Base-by-base conservation (phyloP, 1,140 invertebrate species). In the Psix sp. region DNA sequence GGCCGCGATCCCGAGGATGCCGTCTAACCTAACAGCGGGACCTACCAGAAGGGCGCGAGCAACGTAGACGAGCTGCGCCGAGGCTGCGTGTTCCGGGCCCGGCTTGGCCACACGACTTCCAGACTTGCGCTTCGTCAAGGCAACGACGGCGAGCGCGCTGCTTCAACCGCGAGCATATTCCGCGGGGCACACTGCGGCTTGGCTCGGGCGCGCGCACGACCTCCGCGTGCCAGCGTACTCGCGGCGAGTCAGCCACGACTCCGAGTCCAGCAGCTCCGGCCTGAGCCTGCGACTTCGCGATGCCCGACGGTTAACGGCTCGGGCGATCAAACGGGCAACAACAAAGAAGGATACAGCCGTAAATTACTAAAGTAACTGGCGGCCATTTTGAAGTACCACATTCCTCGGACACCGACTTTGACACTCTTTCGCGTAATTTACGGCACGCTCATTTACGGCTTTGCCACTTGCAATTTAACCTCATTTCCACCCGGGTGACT, bases 361-460 rank as follows among this genome's bases (percentile, higher is more conserved):
- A 88, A 87, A 86, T 88, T 87, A 86, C 82, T 82, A 86, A 84
- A 87, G 84, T 85, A 84, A 86, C 84, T 86, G 82, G 86, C 83
- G 85, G 87, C 87, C 87, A 88, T 88, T 86, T 88, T 88, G 87
- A 87, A 88, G 85, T 88, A 86, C 85, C 84, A 86, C 87, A 88
- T 88, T 88, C 86, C 83, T 86, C 77, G 68, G 74, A 33, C 56
- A 36, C 66, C 76, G 80, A 84, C 80, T 83, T 63, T 84, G 82
- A 83, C 84, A 86, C 80, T 38, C 9, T 38, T 10, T 18, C 18
- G 1, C 13, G 18, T 49, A 29, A 29, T 29, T 29, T 29, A 29
- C 26, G 26, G 26, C 7, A 7, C 26, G 26, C 7, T n/a, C 26
- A n/a, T n/a, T n/a, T n/a, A n/a, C n/a, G n/a, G n/a, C n/a, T n/a